Conservation (phyloP, 2,888 invertebrate genomes). For the Polydrusus tereticollis region DNA sequence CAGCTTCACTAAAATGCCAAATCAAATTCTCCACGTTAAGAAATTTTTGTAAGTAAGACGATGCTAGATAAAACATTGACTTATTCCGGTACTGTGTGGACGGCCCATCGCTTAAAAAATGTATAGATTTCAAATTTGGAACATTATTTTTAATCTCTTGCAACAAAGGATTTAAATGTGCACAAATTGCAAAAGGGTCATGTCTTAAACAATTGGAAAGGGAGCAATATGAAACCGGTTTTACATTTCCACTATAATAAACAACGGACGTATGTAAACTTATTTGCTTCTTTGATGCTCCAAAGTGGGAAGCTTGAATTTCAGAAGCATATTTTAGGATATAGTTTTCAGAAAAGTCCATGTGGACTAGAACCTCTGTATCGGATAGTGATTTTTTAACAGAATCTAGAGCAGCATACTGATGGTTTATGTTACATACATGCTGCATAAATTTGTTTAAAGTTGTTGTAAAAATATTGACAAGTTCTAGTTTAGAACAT, state of each 20-base stretch:
- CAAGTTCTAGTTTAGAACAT: not conserved
- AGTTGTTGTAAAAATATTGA: not conserved
- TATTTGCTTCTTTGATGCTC: conserved; percentile 20
- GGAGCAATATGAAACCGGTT: conserved; percentile 25
- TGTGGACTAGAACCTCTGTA: not conserved
- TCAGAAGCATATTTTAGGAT: conserved; percentile 25
- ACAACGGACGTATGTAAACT: conserved; percentile 22
- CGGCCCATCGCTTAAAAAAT: conserved; percentile 44
- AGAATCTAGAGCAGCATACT: not conserved
- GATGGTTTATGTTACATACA: not conserved
- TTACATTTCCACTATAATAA: conserved; percentile 1
- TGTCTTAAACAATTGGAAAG: conserved; percentile 34
- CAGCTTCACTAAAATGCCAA: conserved; percentile 37
- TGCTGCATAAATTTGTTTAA: not conserved
- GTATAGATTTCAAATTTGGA: conserved; percentile 27
- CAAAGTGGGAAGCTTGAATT: conserved; percentile 28
- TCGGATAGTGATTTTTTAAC: not conserved
- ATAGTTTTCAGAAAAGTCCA: not conserved
- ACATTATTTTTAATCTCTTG: not conserved
- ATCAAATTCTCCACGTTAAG: conserved; percentile 12
- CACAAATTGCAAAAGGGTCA: conserved; percentile 38
- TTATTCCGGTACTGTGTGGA: conserved; percentile 38
- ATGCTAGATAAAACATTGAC: conserved; percentile 34
- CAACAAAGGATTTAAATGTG: conserved; percentile 31
- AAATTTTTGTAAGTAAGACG: conserved; percentile 19